Base-by-base conservation (phyloP, 2,888 invertebrate species). In the Caenorhabditis auriculariae region DNA sequence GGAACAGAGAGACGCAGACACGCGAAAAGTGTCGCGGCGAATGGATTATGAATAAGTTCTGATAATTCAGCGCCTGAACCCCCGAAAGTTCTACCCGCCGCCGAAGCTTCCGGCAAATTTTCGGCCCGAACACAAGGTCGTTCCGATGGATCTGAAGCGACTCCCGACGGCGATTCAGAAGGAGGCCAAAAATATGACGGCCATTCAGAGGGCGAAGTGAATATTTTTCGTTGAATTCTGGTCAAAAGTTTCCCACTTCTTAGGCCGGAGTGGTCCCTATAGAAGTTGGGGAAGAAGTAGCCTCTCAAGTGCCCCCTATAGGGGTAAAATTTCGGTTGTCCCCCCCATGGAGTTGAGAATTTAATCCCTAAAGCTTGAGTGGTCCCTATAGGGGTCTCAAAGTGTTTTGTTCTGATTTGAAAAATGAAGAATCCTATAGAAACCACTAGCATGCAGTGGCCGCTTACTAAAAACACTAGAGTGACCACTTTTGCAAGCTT, bases 51-150 rank as follows among this genome's bases (percentile, higher is more conserved):
- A 41, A 41, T 12, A 7, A n/a, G n/a, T n/a, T n/a, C n/a, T n/a
- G n/a, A 12, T 17, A 17, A 7, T 53, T 50, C 19, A 76, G 45
- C 58, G 59, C 35, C 53, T 74, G 47, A 67, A 72, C 38, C 50
- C 71, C 0, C 42, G 77, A 19, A 66, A 63, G 47, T 71, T 69
- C 49, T 73, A 66, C 45, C 51, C 53, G 7, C 39, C 69, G 19
- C 73, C 73, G 2, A 17, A 60, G 38, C 42, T 73, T 3, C 68
- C 70, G 2, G 55, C 57, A 1, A 66, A 63, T 37, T 80, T 75
- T 51, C 44, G 69, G 4, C 72, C 69, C 5, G 46, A 60, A 2
- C 76, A 77, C 52, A 63, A 52, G 41, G 62, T 66, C 6, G 47
- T 64, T 32, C 58, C 65, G 7, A 47, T 77, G 32, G 72, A 75